phyloP scores from a whole-genome alignment of 2,888 invertebrate species.

The Galerucella pusilla region DNA sequence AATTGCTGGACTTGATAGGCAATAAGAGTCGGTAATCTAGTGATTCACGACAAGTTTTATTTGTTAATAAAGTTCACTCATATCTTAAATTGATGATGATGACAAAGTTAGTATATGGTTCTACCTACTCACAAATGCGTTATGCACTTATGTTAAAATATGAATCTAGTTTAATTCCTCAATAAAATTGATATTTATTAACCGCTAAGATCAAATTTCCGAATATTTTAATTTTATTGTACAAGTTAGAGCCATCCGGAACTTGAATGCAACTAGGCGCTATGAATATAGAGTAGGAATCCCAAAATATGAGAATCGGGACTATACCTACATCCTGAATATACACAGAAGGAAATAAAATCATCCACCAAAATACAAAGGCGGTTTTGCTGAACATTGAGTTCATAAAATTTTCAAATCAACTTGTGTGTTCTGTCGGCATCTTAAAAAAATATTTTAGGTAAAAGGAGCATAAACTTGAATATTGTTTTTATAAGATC shows the following conservation, averaged over 20 bases:
- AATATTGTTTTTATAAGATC: neutral
- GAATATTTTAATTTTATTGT: no score
- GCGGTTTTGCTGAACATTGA: neutral
- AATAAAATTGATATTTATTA: neutral
- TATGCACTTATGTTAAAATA: neutral
- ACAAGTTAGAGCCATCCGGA: no score
- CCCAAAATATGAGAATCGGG: no score
- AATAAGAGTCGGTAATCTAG: constrained; percentile 56
- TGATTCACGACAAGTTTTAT: constrained; percentile 58
- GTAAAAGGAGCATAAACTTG: neutral
- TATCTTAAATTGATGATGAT: constrained; percentile 38
- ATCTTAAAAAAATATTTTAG: neutral
- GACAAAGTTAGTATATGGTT: constrained; percentile 15
- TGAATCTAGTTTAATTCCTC: neutral
- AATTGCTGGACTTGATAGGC: constrained; percentile 44
- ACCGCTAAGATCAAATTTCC: neutral
- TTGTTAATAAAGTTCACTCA: constrained; percentile 56
- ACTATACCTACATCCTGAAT: no score
- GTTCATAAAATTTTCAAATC: neutral
- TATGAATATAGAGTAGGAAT: no score
- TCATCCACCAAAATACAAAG: neutral
- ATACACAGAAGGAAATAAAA: neutral
- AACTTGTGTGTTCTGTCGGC: constrained; percentile 6
- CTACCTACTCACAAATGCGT: neutral
- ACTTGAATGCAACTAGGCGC: no score